Percentiles rank a stretch among this genome's conserved stretches.
phyloP scores from a whole-genome alignment of 2,888 invertebrate species.

The Heliconius ethilla region DNA sequence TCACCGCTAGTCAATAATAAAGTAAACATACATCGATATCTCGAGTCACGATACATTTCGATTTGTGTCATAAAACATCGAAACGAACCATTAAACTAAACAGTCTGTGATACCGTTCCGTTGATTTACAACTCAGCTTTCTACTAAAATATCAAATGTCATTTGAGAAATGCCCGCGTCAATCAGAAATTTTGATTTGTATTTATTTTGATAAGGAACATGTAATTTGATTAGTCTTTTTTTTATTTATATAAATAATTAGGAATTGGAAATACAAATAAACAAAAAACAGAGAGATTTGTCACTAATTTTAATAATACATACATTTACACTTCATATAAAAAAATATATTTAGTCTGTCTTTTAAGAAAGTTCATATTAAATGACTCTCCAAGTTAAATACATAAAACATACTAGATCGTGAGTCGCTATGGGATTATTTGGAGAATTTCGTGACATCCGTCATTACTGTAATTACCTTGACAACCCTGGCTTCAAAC shows the following conservation, averaged over 20 bases:
- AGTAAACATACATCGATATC: slow-evolving; percentile 12
- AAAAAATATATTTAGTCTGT: too few species aligned
- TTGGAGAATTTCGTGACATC: slow-evolving; percentile 59
- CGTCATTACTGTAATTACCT: slow-evolving; percentile 62
- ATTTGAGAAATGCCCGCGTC: not conserved
- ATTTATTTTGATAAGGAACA: too few species aligned
- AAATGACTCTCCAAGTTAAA: not conserved
- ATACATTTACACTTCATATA: too few species aligned
- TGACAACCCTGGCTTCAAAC: slow-evolving; percentile 51
- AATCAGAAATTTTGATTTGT: too few species aligned
- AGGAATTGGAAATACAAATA: too few species aligned
- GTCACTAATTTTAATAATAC: too few species aligned
- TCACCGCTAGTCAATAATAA: not conserved
- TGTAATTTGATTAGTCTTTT: too few species aligned
- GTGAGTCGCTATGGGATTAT: slow-evolving; percentile 55
- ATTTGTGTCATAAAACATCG: slow-evolving; percentile 14
- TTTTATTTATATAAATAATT: too few species aligned
- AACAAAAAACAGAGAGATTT: too few species aligned
- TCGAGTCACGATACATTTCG: slow-evolving; percentile 15
- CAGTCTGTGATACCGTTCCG: slow-evolving; percentile 23
- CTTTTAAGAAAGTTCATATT: not conserved
- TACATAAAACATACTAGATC: slow-evolving; percentile 35
- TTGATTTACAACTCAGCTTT: slow-evolving; percentile 30
- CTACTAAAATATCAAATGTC: slow-evolving; percentile 14
- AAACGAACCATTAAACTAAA: slow-evolving; percentile 24